phyloP scores from a whole-genome alignment of 2,888 invertebrate genomes.

The Ganaspis brasiliensis region DNA sequence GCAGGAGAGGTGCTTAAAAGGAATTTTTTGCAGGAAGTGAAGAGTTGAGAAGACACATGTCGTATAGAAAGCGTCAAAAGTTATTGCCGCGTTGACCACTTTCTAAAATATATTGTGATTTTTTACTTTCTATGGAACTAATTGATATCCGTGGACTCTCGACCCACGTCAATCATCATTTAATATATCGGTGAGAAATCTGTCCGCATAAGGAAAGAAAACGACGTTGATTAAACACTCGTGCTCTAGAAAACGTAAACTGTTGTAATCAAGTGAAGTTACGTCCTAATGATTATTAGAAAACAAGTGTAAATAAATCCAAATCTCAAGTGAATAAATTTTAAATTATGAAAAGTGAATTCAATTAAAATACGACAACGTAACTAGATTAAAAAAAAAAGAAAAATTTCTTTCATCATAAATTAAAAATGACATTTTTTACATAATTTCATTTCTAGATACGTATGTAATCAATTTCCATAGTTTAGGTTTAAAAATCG shows the following conservation, averaged over 20 bases:
- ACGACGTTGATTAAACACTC: slow-evolving; percentile 13
- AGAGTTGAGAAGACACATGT: slow-evolving; percentile 9
- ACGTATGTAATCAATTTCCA: too few relatives aligned
- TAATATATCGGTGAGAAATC: slow-evolving; percentile 1
- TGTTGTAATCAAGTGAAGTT: slow-evolving; percentile 6
- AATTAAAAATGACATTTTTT: too few relatives aligned
- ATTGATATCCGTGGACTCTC: slow-evolving; percentile 7
- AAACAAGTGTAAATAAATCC: neutral
- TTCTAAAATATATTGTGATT: slow-evolving; percentile 33
- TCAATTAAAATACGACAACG: too few relatives aligned
- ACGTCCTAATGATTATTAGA: neutral
- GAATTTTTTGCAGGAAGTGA: slow-evolving; percentile 7
- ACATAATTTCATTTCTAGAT: too few relatives aligned
- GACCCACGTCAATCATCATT: slow-evolving; percentile 12
- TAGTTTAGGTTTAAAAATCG: too few relatives aligned
- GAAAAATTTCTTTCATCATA: too few relatives aligned
- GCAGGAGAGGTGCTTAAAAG: neutral
- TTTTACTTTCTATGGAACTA: slow-evolving; percentile 26
- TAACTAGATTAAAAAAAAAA: too few relatives aligned
- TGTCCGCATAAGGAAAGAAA: neutral
- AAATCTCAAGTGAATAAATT: neutral
- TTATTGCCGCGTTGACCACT: slow-evolving; percentile 29
- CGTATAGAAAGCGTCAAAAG: slow-evolving; percentile 27
- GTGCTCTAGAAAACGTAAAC: neutral
- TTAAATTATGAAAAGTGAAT: too few relatives aligned